Percentiles rank a stretch among this genome's conserved stretches.
phyloP scores from a whole-genome alignment of 2,888 invertebrate species.

The Malachius bipustulatus region DNA sequence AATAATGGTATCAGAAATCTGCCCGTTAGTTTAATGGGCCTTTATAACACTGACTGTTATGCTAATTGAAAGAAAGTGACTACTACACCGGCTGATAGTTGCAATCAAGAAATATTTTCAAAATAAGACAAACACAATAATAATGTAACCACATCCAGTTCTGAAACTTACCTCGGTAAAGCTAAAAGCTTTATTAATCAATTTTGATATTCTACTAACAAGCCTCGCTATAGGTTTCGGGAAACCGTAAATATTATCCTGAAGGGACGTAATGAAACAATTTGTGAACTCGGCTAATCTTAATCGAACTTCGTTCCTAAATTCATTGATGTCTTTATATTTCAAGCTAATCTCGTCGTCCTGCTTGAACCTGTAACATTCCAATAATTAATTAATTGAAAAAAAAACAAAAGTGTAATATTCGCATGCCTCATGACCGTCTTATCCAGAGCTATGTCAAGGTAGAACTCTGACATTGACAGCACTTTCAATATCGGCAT shows the following conservation, averaged over 20 bases:
- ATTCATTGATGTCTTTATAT: constrained; percentile 46
- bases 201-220: constrained; percentile 69
- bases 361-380: constrained; percentile 21
- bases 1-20: too few species aligned
- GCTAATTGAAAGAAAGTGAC: too few species aligned
- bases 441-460: constrained; percentile 87
- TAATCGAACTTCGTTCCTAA: constrained; percentile 67
- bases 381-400: neutral
- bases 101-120: too few species aligned
- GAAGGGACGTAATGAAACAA: constrained; percentile 69
- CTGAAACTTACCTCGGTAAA: constrained; percentile 44
- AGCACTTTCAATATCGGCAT: constrained; percentile 83
- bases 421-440: constrained; percentile 54
- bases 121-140: too few species aligned
- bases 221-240: constrained; percentile 86
- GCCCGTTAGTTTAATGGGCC: too few species aligned
- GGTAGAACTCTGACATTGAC: constrained; percentile 80
- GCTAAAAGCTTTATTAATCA: constrained; percentile 48
- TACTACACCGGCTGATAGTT: too few species aligned
- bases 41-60: too few species aligned
- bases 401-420: neutral
- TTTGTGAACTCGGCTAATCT: constrained; percentile 68
- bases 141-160: too few species aligned
- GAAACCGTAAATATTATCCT: constrained; percentile 79
- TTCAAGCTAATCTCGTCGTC: constrained; percentile 19